Percentiles rank a stretch among this genome's conserved stretches.
Conservation (phyloP, 2,888 invertebrate genomes). For the Pyralis farinalis region DNA sequence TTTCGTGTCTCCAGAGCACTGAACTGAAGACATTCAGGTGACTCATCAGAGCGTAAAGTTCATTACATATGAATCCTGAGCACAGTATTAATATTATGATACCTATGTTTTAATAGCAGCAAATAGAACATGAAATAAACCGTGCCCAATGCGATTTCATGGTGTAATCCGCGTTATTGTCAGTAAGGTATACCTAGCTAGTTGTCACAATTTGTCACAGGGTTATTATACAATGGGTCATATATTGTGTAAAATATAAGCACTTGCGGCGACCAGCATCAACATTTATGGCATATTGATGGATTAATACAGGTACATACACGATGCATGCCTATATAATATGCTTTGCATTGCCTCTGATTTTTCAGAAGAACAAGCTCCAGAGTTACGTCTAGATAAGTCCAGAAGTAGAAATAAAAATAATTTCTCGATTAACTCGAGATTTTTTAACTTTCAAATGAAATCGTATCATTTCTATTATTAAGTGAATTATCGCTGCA, state of each 20-base stretch:
- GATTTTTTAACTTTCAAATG: too few species aligned
- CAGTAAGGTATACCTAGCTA: constrained; percentile 30
- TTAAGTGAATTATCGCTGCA: too few species aligned
- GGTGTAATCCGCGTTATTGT: constrained; percentile 31
- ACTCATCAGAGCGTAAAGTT: too few species aligned
- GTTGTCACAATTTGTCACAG: constrained; percentile 48
- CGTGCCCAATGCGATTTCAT: constrained; percentile 31
- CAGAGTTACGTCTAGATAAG: too few species aligned
- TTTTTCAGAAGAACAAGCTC: too few species aligned
- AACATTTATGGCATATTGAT: constrained; percentile 10
- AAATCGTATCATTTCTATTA: too few species aligned
- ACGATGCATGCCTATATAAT: neutral
- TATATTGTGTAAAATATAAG: constrained; percentile 51
- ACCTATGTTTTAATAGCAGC: constrained; percentile 2
- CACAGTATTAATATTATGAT: neutral
- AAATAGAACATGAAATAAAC: neutral
- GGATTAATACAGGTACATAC: neutral
- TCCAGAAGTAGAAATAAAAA: too few species aligned
- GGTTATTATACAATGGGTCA: constrained; percentile 51
- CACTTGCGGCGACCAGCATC: constrained; percentile 39
- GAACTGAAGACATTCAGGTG: too few species aligned
- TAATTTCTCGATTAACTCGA: too few species aligned
- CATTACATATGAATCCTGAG: too few species aligned
- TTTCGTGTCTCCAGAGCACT: too few species aligned
- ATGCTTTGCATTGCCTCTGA: neutral